phyloP scores from a whole-genome alignment of 1,140 invertebrate species.

The Aphaenogaster rudis region DNA sequence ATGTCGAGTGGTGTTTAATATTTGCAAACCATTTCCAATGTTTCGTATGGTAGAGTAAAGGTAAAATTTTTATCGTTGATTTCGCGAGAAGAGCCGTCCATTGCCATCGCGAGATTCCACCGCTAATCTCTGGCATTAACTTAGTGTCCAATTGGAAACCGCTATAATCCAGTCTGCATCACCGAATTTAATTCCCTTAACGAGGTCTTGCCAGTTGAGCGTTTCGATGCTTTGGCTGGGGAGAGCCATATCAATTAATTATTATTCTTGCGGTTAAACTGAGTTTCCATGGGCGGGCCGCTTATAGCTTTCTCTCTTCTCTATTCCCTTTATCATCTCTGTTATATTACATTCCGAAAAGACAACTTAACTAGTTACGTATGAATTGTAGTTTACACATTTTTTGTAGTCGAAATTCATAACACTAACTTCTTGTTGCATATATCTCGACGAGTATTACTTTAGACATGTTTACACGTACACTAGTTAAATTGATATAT shows the following conservation, averaged over 20 bases:
- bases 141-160: constrained; percentile 75
- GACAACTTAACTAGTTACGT: background rate
- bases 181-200: constrained; percentile 81
- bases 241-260: constrained; percentile 82
- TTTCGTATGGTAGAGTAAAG: background rate
- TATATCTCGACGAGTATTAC: background rate
- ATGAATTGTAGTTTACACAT: background rate
- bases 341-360: constrained; percentile 33
- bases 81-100: constrained; percentile 47
- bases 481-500: background rate
- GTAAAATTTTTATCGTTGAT: constrained; percentile 75
- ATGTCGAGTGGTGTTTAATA: background rate
- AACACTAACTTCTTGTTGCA: background rate
- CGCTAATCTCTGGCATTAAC: constrained; percentile 71
- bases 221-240: constrained; percentile 74
- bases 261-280: constrained; percentile 74
- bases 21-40: background rate
- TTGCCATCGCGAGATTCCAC: constrained; percentile 41
- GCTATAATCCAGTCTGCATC: constrained; percentile 76
- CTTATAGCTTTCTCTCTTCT: constrained; percentile 10
- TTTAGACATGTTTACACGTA: background rate
- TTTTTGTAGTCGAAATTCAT: background rate
- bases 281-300: constrained; percentile 23
- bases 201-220: constrained; percentile 69
- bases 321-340: constrained; percentile 37